Base-by-base conservation (phyloP, 2,113 vertebrate species). In the Syngnathus typhle region DNA sequence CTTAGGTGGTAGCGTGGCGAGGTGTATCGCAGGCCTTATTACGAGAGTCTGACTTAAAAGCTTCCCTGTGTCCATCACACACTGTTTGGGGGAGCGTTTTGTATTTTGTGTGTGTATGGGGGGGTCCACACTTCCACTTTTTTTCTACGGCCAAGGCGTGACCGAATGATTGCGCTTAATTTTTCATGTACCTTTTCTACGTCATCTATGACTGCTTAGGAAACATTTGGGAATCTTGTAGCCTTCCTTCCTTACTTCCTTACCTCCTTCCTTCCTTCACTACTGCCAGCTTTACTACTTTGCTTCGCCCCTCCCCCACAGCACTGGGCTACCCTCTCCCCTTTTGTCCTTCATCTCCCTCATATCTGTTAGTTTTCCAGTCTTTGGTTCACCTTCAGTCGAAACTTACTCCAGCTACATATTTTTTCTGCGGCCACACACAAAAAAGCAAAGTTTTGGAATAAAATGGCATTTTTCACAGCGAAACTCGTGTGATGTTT, bases 91-190 rank as follows among this genome's bases (percentile, higher is more conserved):
- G 9, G 37, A 7, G 60, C 23, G 39, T 13, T 6, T 41, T n/a
- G 59, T 10, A 27, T 18, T 18, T 60, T 39, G 27, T 32, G 27
- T 32, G 27, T 32, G 27, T 32, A 32, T 32, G 2, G 15, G 15
- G 7, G 36, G 58, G 19, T 77, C 70, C 82, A 65, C 58, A 60
- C 58, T 41, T 8, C 75, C 73, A 68, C 68, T 51, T 72, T 81
- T 86, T 80, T 49, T 81, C 60, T 81, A 87, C 51, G 39, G 69
- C 82, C 78, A 68, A 70, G 76, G 77, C 81, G 38, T 74, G 70
- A 81, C 82, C 82, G 75, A 76, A 86, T 91, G 88, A 76, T 87
- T 91, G 88, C 89, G 88, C 86, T 88, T 87, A 82, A 84, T 88
- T 86, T 76, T 80, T 72, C 76, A 76, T 81, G 81, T 81, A 70